Percentiles rank a stretch among this genome's conserved stretches.
These are phyloP conservation scores for Thelaira solivaga DNA, from an alignment of 2,888 invertebrate species.

Conservation along the genomic window DNA sequence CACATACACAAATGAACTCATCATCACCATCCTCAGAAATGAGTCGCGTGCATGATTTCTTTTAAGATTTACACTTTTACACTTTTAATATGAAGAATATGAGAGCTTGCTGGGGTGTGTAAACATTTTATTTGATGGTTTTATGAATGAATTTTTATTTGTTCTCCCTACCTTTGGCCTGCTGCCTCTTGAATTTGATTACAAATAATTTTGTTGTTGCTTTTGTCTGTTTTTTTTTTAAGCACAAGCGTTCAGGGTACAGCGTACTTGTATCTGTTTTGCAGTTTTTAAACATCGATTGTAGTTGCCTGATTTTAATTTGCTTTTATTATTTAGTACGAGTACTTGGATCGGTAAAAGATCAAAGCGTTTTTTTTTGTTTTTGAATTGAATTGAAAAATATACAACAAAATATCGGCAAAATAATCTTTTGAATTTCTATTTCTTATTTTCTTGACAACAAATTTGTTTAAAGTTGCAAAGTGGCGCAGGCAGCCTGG, in stretches of 20 bases:
- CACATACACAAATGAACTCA: slow-evolving; percentile 35
- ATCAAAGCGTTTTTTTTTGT: slow-evolving; percentile 49
- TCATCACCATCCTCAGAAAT: slow-evolving; percentile 19
- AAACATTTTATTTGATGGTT: slow-evolving; percentile 7
- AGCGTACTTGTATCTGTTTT: background rate
- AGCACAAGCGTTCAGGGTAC: too few species aligned
- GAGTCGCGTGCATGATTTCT: slow-evolving; percentile 41
- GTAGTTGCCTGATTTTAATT: slow-evolving; percentile 19
- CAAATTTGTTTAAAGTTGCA: slow-evolving; percentile 43
- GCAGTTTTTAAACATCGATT: slow-evolving; percentile 2
- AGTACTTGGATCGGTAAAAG: slow-evolving; percentile 54
- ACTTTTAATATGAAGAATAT: too few species aligned
- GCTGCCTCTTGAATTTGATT: slow-evolving; percentile 26
- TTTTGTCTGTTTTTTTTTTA: too few species aligned
- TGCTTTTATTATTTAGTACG: slow-evolving; percentile 42
- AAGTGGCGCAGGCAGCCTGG: slow-evolving; percentile 50
- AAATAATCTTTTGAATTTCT: slow-evolving; percentile 50
- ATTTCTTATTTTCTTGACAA: slow-evolving; percentile 42
- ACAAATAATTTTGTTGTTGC: slow-evolving; percentile 5
- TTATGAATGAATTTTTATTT: slow-evolving; percentile 46
- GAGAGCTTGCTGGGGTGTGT: slow-evolving; percentile 16
- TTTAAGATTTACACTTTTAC: slow-evolving; percentile 11
- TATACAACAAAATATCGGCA: slow-evolving; percentile 58
- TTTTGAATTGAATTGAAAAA: slow-evolving; percentile 46
- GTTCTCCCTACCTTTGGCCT: slow-evolving; percentile 30